Base-by-base conservation (phyloP, 2,888 invertebrate species). In the Apamea epomidion region DNA sequence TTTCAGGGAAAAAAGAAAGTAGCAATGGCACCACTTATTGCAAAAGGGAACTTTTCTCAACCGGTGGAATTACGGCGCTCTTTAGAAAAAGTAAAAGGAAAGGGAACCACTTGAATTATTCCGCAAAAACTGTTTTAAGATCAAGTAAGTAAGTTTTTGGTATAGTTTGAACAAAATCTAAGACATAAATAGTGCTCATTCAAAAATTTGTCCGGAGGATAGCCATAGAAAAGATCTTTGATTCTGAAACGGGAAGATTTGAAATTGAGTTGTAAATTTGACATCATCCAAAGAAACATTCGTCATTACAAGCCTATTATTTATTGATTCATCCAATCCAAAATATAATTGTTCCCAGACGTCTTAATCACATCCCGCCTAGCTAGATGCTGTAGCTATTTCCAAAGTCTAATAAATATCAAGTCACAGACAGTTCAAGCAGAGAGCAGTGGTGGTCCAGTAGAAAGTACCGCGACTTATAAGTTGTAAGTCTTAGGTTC, bases 41-140 rank as follows among this genome's bases (percentile, higher is more conserved):
- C 16, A 12, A 73, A 76, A 64, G 48, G 29, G 70, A 64, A 74
- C n/a, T 71, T 67, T 51, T 21, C 32, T 75, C 37, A 37, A 60
- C 32, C 12, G 25, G 1, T 32, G 10, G 74, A 82, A 73, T 65
- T 64, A 68, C 32, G 25, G 21, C 45, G 54, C 67, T 76, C 64
- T 32, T 45, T n/a, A 37, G 5, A 54, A 72, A 60, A 75, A 37
- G 51, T 25, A 42, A 71, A 45, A 58, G 60, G 54, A 29, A 68
- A 73, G 32, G 14, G 2, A 65, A 73, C 48, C 68, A 58, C 54
- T 84, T 60, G 37, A 81, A 84, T 69, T 69, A 69, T 69, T 81
- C 64, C 45, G 6, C 37, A 62, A 18, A 74, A 85, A 81, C 74
- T 62, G 65, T 77, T 84, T 58, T 64, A 62, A 72, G 64, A 68